Evolutionary conservation across 1,140 invertebrate genomes (phyloP).

Genomic region (Achatina immaculata): DNA sequence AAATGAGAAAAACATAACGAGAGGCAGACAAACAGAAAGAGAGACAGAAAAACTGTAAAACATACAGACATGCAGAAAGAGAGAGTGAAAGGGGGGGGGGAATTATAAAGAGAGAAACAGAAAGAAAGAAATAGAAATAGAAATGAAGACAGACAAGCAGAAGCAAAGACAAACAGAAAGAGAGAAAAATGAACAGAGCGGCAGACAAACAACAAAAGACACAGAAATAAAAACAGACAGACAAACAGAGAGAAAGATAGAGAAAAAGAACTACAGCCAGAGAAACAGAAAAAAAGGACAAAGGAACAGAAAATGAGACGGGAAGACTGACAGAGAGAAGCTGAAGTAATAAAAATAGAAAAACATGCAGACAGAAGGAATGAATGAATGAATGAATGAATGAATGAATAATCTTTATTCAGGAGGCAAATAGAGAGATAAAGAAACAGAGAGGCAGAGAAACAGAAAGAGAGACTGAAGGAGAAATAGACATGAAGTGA

Average conservation of each 20-base stretch:
- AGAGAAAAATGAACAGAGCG: background rate
- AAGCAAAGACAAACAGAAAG: background rate
- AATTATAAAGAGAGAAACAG: background rate
- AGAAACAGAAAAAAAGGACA: too few relatives aligned
- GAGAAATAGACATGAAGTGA: background rate
- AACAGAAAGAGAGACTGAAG: background rate
- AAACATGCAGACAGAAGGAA: too few relatives aligned
- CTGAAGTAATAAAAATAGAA: too few relatives aligned
- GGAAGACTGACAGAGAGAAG: too few relatives aligned
- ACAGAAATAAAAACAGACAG: background rate
- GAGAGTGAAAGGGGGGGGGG: background rate
- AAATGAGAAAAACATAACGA: too few relatives aligned
- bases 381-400: too few relatives aligned
- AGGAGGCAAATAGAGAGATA: too few relatives aligned
- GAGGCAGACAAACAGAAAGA: too few relatives aligned
- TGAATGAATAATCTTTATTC: too few relatives aligned
- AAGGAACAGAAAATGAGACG: too few relatives aligned
- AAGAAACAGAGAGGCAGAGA: too few relatives aligned
- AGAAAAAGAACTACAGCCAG: too few relatives aligned
- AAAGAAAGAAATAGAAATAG: background rate
- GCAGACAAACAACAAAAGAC: background rate
- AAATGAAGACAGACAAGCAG: background rate
- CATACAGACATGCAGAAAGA: background rate
- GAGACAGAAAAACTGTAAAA: background rate
- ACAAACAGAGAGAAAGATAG: background rate